A percentile compares a stretch with the other conserved stretches of the same genome.
phyloP scores from a whole-genome alignment of 2,797 vertebrate species.

The Scolopax rusticola region DNA sequence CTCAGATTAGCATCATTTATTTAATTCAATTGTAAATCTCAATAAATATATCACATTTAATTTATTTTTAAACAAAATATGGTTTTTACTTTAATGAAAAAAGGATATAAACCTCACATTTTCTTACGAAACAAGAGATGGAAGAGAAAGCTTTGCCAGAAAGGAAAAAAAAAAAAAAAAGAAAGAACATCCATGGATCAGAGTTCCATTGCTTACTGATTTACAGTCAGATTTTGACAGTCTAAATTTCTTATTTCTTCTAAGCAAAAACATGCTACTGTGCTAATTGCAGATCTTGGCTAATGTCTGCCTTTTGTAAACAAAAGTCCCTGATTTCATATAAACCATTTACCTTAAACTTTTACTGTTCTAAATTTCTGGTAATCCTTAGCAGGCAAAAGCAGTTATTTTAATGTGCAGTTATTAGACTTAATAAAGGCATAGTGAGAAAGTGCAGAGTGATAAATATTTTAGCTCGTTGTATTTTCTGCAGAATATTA shows the following conservation, averaged over 20 bases:
- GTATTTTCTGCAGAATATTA: conserved; percentile 62
- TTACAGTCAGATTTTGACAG: not conserved
- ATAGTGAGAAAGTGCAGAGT: conserved; percentile 37
- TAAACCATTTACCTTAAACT: not conserved
- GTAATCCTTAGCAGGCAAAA: conserved; percentile 16
- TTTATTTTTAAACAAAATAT: not conserved
- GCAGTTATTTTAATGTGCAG: not conserved
- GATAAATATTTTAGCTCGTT: conserved; percentile 56
- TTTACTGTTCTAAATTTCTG: not conserved
- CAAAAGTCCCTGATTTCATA: not conserved
- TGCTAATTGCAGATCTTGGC: not conserved
- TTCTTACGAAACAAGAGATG: not conserved
- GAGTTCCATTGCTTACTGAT: not conserved
- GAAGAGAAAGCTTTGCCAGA: not conserved
- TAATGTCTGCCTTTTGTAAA: not conserved
- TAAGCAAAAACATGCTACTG: not conserved
- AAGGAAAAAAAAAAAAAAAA: not conserved
- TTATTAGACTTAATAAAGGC: conserved; percentile 70
- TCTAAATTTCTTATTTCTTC: not conserved
- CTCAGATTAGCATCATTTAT: not conserved
- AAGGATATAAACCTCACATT: not conserved
- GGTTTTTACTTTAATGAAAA: not conserved
- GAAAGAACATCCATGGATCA: not conserved
- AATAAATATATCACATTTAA: not conserved
- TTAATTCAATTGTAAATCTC: not conserved